Evolutionary conservation across 2,888 invertebrate genomes (phyloP), one percentile per base, ranked within the genome.

Genomic region (Panzeria rudis): DNA sequence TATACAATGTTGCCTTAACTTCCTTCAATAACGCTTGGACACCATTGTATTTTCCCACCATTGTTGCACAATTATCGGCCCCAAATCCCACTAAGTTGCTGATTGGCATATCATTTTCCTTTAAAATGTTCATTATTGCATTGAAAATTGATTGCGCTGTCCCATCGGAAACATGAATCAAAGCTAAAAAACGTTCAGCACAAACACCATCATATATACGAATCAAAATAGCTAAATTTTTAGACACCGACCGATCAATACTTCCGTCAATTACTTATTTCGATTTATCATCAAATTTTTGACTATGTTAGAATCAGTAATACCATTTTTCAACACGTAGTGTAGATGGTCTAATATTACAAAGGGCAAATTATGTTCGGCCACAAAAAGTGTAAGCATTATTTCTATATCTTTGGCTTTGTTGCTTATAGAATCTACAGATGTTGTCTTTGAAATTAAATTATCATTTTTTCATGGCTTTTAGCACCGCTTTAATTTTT

Each of bases 321-420:
- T 47, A 4, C 47, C 47, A 47, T 47, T 47, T 47, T 47, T 47
- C 17, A 47, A 17, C 5, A n/a, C 47, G 6, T 47, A 17, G 47
- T 47, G 47, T 47, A 47, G 47, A 47, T 47, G 47, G 47, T 47
- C 47, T 47, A 47, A 47, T 44, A 44, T 44, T 47, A 17, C 47
- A 47, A n/a, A 47, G 3, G 17, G 17, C 13, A 47, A 17, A 17
- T 17, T 47, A 47, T 17, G 1, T 47, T 6, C 47, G 47, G 7
- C 17, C 6, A 47, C 47, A 47, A 47, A 17, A 47, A 17, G 17
- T 17, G 47, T 47, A 6, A 47, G 17, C 47, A 17, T 47, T 47
- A 17, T 17, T n/a, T 47, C 47, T 17, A 47, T 17, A 8, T 47
- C 47, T 47, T 47, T 47, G 6, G 47, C 47, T 17, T 47, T 47